Percentiles rank a stretch among this genome's conserved stretches.
phyloP scores from a whole-genome alignment of 1,140 invertebrate species.

The Metaphire vulgaris region DNA sequence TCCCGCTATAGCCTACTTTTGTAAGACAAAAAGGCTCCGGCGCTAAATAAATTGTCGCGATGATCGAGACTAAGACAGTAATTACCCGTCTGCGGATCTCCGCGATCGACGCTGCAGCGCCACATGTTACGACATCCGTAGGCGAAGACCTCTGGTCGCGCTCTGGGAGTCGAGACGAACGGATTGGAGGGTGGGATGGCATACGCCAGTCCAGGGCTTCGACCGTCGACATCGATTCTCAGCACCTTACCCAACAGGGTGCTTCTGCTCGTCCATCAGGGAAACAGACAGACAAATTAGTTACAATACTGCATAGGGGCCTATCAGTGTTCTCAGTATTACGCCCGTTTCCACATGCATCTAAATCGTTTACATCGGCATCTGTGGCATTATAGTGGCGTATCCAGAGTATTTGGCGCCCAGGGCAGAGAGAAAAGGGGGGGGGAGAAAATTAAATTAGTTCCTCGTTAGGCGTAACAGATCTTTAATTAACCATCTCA shows the following conservation, averaged over 20 bases:
- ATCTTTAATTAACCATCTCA: too few relatives aligned
- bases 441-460: too few relatives aligned
- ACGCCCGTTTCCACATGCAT: not conserved
- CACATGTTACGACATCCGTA: constrained; percentile 46
- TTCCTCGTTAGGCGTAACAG: too few relatives aligned
- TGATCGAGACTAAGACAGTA: not conserved
- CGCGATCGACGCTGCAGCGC: constrained; percentile 44
- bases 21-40: too few relatives aligned
- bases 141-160: constrained; percentile 43
- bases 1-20: too few relatives aligned
- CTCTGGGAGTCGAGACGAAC: constrained; percentile 31
- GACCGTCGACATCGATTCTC: constrained; percentile 41
- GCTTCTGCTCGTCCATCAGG: too few relatives aligned
- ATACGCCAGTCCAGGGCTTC: constrained; percentile 24
- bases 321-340: not conserved
- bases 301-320: not conserved
- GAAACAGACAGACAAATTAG: too few relatives aligned
- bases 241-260: constrained; percentile 44
- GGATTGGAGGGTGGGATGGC: constrained; percentile 41
- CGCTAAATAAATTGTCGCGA: too few relatives aligned
- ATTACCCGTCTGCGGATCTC: constrained; percentile 36
- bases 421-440: too few relatives aligned
- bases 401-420: too few relatives aligned
- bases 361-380: not conserved
- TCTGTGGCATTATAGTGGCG: too few relatives aligned